Percentiles rank a stretch among this genome's conserved stretches.
phyloP scores from a whole-genome alignment of 1,140 invertebrate species.

The Cyclina sinensis region DNA sequence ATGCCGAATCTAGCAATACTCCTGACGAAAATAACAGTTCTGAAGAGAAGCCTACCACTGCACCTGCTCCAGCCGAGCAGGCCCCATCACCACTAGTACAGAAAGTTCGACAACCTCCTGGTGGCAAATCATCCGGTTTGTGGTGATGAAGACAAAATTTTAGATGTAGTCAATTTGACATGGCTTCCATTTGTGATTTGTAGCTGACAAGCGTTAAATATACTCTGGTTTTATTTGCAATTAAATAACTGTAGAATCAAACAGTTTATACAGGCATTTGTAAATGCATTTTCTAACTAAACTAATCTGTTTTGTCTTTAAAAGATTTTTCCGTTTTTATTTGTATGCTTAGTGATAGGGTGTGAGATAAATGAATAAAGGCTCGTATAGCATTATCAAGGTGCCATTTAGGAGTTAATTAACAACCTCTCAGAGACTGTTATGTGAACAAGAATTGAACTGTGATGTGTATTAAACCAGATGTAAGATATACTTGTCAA shows the following conservation, averaged over 20 bases:
- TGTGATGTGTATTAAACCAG: no score
- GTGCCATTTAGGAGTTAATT: no score
- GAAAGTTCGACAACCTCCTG: slow-evolving; percentile 56
- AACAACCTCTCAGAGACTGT: no score
- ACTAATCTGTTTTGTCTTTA: no score
- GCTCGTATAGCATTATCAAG: no score
- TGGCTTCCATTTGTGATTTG: slow-evolving; percentile 5
- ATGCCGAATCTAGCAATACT: slow-evolving; percentile 13
- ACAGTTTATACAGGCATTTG: slow-evolving; percentile 17
- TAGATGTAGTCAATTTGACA: background rate
- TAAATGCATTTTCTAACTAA: no score
- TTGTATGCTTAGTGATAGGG: no score
- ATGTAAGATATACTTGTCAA: no score
- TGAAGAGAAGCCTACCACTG: background rate
- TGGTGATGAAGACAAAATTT: slow-evolving; percentile 46
- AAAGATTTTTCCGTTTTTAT: no score
- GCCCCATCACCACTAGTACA: background rate
- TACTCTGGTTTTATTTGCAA: background rate
- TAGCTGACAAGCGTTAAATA: background rate
- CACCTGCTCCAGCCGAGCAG: background rate
- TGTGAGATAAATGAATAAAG: no score
- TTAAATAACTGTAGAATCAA: background rate
- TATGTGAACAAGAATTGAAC: no score
- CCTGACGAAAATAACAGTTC: slow-evolving; percentile 22
- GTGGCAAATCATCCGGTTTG: slow-evolving; percentile 52